Evolutionary conservation across 2,797 vertebrate genomes (phyloP), one percentile per base, ranked within the genome.

Genomic region (Linurgus olivaceus): DNA sequence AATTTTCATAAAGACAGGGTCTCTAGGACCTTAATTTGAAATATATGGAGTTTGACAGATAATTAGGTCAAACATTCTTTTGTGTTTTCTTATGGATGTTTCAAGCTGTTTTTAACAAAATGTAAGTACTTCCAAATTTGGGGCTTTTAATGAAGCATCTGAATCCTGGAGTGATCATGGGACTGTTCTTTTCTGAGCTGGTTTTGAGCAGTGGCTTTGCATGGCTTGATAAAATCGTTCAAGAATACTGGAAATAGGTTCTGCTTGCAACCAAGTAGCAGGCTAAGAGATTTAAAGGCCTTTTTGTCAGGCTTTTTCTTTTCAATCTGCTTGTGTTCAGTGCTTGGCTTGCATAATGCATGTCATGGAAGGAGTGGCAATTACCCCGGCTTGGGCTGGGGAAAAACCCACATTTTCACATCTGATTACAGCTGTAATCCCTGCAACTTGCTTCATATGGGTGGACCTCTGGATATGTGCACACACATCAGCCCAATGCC

Each of bases 371-470:
- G 93, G 92, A 97, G 95, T 86, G 95, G 94, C 95, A 96, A 96
- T 96, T 97, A 90, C 96, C 86, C 94, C 47, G 19, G 85, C 85
- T 86, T 23, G 68, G 74, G 92, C 95, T 93, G 94, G 94, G 95
- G 95, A 90, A 97, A 97, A 95, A 74, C 81, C 75, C 55, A 1
- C 80, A 47, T 96, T 97, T 97, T 97, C 95, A 95, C 94, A 92
- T 89, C 96, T 97, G 96, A 93, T 96, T 94, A 76, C 89, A 95
- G 97, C 23, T 95, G 95, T 95, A 97, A 98, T 97, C 81, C 94
- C 66, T 91, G 95, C 93, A 94, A 96, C 94, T 96, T 95, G 91
- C 91, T 96, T 96, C 92, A 96, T 93, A 86, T 95, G 94, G 96
- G 94, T 96, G 94, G 94, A 96, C 89, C 93, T 94, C 92, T 75